Conservation (phyloP, 2,113 vertebrate species). For the Scytalopus superciliaris region DNA sequence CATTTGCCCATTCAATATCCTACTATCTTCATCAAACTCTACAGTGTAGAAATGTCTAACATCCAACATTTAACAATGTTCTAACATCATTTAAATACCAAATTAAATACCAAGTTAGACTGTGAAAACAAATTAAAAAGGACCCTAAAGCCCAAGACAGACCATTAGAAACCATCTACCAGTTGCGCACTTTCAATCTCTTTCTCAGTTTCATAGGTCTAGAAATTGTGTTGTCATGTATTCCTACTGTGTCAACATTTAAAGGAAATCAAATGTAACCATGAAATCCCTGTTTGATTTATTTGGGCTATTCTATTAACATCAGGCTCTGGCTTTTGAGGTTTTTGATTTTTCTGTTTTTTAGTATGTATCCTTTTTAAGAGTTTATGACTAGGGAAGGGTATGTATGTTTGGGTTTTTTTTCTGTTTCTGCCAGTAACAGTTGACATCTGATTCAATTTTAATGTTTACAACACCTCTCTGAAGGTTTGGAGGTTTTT, state of each 20-base stretch:
- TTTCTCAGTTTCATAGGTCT: background rate
- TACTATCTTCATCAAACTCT: background rate
- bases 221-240: background rate
- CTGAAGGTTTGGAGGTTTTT: rapidly evolving
- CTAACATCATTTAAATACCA: background rate
- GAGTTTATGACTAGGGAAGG: background rate
- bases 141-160: background rate
- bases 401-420: background rate
- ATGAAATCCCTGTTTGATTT: background rate
- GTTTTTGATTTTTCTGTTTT: background rate
- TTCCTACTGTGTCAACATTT: background rate
- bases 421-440: background rate
- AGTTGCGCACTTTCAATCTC: background rate
- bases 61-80: too few species aligned
- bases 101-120: background rate
- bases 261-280: background rate
- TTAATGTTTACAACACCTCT: background rate
- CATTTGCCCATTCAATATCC: background rate
- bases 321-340: background rate
- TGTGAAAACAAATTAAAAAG: background rate
- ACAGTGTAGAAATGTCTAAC: background rate
- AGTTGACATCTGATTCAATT: background rate
- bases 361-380: background rate
- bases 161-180: background rate
- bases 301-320: background rate